Evolutionary conservation across 2,888 invertebrate species (phyloP), one percentile per base, ranked within the genome.

Genomic region (Acleris sparsana): DNA sequence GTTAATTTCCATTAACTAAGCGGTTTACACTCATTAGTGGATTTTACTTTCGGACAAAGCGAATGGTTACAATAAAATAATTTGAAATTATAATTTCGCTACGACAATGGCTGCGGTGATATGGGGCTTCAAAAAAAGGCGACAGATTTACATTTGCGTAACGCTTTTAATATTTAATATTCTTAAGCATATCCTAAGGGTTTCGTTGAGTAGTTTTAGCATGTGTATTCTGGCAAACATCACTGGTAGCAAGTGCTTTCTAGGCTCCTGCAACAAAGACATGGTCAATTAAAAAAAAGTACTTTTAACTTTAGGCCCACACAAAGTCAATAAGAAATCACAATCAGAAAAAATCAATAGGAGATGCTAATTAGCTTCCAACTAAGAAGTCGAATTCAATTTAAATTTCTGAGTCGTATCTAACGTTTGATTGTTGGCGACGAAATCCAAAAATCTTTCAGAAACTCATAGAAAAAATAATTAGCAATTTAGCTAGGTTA

Each of bases 191-290:
- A 93, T 94, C 78, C 95, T 94, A 59, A 96, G 90, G 53, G 96
- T 94, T 72, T 93, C 88, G 69, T 95, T 94, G 39, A 96, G 79
- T 44, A 94, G 93, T 80, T 89, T 94, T 43, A 97, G 78, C 78
- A 97, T 91, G 79, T 95, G 94, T 52, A 97, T 93, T 72, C 96
- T 93, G 17, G 96, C 95, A 82, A 94, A 94, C 77, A 97, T 89
- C 5, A 93, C 87, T 5, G 95, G 94, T 74, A 95, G 87, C 70
- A 97, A 88, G 80, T 96, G 96, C 56, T 89, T 85, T 74, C 95
- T 92, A 44, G 94, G 93, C 75, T 95, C 95, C 95, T 96, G 89
- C 58, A 94, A 88, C 72, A 73, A 72, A 70, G 72, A 65, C 65
- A 29, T 39, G 25, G 46, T 48, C 46, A 29, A 48, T 43, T 68